These are phyloP conservation scores for Garra rufa DNA, from an alignment of 2,113 vertebrate species.

Conservation along the genomic window DNA sequence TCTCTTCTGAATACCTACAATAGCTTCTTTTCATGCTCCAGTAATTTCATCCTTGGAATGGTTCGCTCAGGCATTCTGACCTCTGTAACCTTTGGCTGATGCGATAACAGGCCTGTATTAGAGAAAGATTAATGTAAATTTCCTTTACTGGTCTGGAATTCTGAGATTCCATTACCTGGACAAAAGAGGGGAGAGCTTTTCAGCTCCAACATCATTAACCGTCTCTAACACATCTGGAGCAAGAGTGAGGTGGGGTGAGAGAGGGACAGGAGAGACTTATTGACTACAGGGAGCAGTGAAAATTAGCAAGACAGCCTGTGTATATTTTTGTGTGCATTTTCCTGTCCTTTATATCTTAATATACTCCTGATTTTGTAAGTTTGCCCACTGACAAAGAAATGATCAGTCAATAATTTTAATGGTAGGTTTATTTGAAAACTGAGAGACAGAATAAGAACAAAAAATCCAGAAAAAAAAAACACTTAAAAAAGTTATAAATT, in stretches of 20 bases:
- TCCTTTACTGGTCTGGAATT: not conserved
- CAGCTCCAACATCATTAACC: not conserved
- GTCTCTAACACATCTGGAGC: not conserved
- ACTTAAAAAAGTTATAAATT: no score
- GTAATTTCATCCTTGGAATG: not conserved
- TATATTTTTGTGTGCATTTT: no score
- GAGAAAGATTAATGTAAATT: constrained; percentile 18
- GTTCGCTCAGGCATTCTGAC: constrained; percentile 4
- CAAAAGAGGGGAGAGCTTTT: not conserved
- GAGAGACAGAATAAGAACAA: no score
- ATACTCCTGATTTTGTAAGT: no score
- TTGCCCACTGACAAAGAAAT: no score
- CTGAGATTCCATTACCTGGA: constrained; percentile 10
- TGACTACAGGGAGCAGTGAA: not conserved
- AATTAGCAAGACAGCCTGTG: not conserved
- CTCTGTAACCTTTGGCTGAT: not conserved
- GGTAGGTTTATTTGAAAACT: no score
- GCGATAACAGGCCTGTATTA: not conserved
- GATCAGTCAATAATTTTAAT: no score
- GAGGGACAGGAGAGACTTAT: not conserved
- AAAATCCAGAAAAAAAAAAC: no score
- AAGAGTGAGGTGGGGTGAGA: not conserved
- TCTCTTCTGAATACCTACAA: not conserved
- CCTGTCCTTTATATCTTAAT: no score
- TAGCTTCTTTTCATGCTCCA: not conserved